These are phyloP conservation scores for Flexamia atlantica DNA, from an alignment of 2,888 invertebrate species.

Conservation along the genomic window DNA sequence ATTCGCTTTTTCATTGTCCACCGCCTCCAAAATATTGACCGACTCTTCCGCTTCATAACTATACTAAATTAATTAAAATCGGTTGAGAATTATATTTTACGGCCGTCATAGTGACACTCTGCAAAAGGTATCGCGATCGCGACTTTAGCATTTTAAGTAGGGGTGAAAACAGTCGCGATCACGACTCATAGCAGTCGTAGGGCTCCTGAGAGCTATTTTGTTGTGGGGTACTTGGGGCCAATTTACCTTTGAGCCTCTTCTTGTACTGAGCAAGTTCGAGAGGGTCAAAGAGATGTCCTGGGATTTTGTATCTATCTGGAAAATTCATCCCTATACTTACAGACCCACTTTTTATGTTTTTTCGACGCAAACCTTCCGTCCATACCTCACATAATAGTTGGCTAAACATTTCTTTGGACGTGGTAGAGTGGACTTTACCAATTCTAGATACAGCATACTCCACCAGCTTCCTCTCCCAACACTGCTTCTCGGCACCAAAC, in stretches of 20 bases:
- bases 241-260: background rate
- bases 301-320: background rate
- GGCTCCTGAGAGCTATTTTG: constrained; percentile 5
- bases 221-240: background rate
- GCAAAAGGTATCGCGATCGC: too few relatives aligned
- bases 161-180: too few relatives aligned
- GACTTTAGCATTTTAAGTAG: too few relatives aligned
- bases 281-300: background rate
- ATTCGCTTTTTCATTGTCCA: too few relatives aligned
- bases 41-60: too few relatives aligned
- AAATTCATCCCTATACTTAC: background rate
- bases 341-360: background rate
- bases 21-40: too few relatives aligned
- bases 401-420: constrained; percentile 12
- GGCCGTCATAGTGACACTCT: too few relatives aligned
- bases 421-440: background rate
- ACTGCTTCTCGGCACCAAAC: background rate
- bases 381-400: constrained; percentile 7
- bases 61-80: too few relatives aligned
- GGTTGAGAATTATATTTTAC: too few relatives aligned
- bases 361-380: background rate
- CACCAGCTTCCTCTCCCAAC: constrained; percentile 10
- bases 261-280: background rate
- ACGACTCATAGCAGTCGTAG: too few relatives aligned
- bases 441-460: background rate